Evolutionary conservation across 2,888 invertebrate genomes (phyloP).

Genomic region (Mythimna albipuncta): DNA sequence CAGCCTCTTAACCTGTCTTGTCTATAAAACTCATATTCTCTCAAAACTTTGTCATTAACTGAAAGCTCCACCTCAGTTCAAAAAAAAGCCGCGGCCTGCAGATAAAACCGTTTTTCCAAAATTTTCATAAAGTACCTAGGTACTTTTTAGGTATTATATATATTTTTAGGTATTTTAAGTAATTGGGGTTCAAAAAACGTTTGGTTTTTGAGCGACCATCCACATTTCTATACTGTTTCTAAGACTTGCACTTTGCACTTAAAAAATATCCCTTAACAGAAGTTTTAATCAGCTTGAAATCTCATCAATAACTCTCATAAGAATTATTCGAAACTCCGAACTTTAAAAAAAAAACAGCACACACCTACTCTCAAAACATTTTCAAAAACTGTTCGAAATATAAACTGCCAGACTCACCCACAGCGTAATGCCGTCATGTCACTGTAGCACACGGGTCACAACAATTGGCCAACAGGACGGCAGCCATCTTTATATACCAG

Average conservation of each 20-base stretch:
- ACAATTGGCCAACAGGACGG: conserved; percentile 40
- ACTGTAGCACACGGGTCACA: conserved; percentile 38
- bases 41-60: no score
- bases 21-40: no score
- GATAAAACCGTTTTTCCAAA: no score
- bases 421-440: conserved; percentile 58
- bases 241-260: background rate
- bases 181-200: no score
- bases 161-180: no score
- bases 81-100: no score
- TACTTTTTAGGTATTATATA: no score
- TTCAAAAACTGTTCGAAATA: background rate
- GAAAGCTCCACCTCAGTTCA: no score
- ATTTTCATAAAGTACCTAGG: no score
- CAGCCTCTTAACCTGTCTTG: no score
- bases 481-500: conserved; percentile 58
- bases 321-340: background rate
- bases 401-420: conserved; percentile 55
- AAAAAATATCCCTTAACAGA: background rate
- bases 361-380: background rate
- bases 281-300: background rate
- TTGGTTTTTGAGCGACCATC: no score
- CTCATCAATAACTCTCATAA: background rate
- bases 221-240: no score
- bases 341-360: background rate